phyloP scores from a whole-genome alignment of 1,140 invertebrate species.

The Matsumurasca onukii region DNA sequence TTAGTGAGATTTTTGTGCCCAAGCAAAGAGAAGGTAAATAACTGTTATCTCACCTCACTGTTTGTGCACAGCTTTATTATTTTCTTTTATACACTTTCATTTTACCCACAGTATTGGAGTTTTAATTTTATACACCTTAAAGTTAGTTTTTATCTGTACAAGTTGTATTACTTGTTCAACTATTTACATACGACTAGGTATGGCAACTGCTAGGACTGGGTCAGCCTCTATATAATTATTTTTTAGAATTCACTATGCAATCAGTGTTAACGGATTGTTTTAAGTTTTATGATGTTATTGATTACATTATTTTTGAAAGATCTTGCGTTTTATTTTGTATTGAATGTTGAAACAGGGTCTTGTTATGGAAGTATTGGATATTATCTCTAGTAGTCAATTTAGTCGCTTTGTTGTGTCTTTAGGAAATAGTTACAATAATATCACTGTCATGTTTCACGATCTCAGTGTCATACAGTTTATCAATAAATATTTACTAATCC shows the following conservation, averaged over 20 bases:
- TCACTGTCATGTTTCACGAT: too few relatives aligned
- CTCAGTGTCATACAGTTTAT: background rate
- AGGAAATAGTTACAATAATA: too few relatives aligned
- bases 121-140: background rate
- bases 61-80: constrained; percentile 11
- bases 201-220: constrained; percentile 18
- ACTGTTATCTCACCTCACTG: background rate
- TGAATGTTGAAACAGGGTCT: background rate
- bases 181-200: background rate
- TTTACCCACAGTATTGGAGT: constrained; percentile 1
- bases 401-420: too few relatives aligned
- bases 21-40: constrained; percentile 20
- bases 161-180: background rate
- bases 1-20: constrained; percentile 16
- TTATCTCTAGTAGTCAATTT: background rate
- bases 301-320: background rate
- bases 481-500: background rate
- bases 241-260: background rate
- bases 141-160: background rate
- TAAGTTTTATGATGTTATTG: background rate
- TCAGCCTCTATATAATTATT: too few relatives aligned
- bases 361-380: background rate
- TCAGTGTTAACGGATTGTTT: background rate
- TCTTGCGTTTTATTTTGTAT: background rate
- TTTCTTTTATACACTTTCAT: background rate